Conservation (phyloP, 2,113 vertebrate genomes). For the Aix galericulata region DNA sequence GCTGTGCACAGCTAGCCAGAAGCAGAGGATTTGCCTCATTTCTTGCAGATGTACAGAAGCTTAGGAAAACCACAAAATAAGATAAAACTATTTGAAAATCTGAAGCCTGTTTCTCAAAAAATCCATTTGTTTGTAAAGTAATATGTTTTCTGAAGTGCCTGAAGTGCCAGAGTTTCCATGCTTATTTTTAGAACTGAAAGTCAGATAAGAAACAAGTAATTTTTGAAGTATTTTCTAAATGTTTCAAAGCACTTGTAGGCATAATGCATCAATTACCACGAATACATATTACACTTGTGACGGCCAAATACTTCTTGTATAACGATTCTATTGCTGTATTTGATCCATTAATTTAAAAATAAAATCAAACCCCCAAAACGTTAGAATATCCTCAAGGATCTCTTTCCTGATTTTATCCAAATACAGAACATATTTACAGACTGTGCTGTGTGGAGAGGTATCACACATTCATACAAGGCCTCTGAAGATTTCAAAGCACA, state of each 20-base stretch:
- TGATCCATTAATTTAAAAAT: background rate
- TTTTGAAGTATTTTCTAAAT: background rate
- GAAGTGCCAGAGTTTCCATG: background rate
- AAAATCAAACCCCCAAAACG: background rate
- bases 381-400: background rate
- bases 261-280: background rate
- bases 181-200: background rate
- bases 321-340: background rate
- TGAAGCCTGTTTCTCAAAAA: background rate
- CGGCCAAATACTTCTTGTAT: background rate
- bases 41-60: background rate
- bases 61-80: background rate
- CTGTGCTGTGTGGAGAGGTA: background rate
- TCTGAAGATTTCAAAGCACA: background rate
- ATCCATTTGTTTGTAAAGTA: background rate
- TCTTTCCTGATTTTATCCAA: background rate
- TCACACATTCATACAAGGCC: background rate
- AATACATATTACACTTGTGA: background rate
- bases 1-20: background rate
- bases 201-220: background rate
- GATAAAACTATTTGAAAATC: background rate
- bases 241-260: background rate
- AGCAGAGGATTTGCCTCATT: background rate
- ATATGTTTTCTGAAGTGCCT: background rate
- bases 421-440: background rate